Evolutionary conservation across 2,888 invertebrate species (phyloP), one percentile per base, ranked within the genome.

Genomic region (Ornithoptera alexandrae): DNA sequence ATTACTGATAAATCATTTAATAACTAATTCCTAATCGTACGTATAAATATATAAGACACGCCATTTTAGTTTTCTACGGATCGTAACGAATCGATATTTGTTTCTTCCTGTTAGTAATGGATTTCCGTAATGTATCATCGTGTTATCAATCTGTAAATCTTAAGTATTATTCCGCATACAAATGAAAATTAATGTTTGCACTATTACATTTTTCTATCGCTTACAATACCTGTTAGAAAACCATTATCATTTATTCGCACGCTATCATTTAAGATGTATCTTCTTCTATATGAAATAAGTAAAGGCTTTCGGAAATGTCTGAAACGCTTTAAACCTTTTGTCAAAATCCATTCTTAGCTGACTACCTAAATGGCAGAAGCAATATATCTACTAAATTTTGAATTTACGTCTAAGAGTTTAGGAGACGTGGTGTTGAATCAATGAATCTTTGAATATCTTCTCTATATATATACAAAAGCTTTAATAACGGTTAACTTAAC

Each of bases 11-110:
- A 30, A 30, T 30, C 30, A 30, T 30, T 30, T 30, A 30, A 30
- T 30, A 30, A 30, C 30, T 30, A 30, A 46, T 8, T 12, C 10
- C 15, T 46, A 46, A 50, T 4, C 15, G 50, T 2, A 50, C 18
- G 15, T 50, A 17, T 50, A 18, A 18, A 50, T 12, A 50, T 1
- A 50, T 50, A 50, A 18, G 17, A 50, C 15, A 50, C 56, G 65
- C 65, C 39, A 56, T 65, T 57, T 64, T 57, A 39, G 57, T 56
- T 56, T 56, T 39, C 20, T 56, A 56, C 57, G 65, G 56, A 56
- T 57, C 57, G 57, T 56, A 65, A 65, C 39, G 22, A 57, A 57
- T 60, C 22, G 22, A 24, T 60, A 22, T 60, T 60, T 0, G n/a
- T 22, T 57, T 57, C 22, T 57, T 57, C 57, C 57, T 57, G 20